Conservation (phyloP, 2,797 vertebrate species). For the Danionella dracula region DNA sequence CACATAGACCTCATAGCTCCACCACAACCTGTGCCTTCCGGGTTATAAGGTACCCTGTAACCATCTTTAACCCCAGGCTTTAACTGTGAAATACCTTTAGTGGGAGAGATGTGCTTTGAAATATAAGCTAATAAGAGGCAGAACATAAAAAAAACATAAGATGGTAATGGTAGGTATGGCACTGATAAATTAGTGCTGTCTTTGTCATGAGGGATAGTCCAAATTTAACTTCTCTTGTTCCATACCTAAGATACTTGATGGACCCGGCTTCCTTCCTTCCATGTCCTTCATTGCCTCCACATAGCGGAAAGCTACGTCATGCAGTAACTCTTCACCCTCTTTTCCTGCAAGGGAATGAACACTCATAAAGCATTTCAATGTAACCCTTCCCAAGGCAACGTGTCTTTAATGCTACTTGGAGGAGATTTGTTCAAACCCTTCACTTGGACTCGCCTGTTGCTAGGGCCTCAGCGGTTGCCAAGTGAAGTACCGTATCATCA, state of each 20-base stretch:
- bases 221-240: neutral
- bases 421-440: neutral
- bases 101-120: no score
- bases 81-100: constrained; percentile 72
- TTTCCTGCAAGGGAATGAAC: constrained; percentile 37
- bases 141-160: no score
- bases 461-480: constrained; percentile 79
- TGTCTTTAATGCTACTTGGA: no score
- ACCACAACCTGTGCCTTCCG: constrained; percentile 73
- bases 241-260: constrained; percentile 74
- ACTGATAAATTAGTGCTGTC: no score
- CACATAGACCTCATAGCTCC: constrained; percentile 85
- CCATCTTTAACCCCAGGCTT: constrained; percentile 68
- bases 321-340: constrained; percentile 61
- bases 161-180: no score
- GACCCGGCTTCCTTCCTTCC: constrained; percentile 77
- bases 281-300: constrained; percentile 82
- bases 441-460: constrained; percentile 66
- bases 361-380: no score
- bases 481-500: constrained; percentile 81
- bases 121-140: no score
- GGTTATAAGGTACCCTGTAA: constrained; percentile 73
- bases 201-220: no score
- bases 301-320: constrained; percentile 66
- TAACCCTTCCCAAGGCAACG: no score